phyloP scores from a whole-genome alignment of 1,140 invertebrate species.

The Uloborus diversus region DNA sequence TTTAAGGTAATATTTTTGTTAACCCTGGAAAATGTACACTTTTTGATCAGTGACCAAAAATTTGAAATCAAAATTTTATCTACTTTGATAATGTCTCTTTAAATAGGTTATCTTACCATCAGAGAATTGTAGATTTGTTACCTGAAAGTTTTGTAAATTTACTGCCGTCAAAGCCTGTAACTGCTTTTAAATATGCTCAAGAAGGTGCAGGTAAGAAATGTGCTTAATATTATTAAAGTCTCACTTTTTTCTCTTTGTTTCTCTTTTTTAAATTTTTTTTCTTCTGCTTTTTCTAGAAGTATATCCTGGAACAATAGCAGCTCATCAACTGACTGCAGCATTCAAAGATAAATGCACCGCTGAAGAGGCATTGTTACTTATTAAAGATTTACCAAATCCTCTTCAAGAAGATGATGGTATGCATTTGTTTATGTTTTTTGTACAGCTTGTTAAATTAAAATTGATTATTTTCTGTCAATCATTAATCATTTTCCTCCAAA shows the following conservation, averaged over 20 bases:
- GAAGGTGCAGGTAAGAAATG: slow-evolving; percentile 68
- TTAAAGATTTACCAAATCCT: slow-evolving; percentile 76
- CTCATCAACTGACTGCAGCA: slow-evolving; percentile 83
- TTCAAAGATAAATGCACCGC: slow-evolving; percentile 88
- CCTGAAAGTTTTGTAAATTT: slow-evolving; percentile 86
- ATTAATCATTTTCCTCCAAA: not conserved
- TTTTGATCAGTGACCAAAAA: not conserved
- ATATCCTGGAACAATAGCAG: slow-evolving; percentile 82
- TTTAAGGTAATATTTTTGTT: slow-evolving; percentile 73
- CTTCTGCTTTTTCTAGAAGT: slow-evolving; percentile 69
- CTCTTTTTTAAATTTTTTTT: not conserved
- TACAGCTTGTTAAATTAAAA: not conserved
- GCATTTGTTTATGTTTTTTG: slow-evolving; percentile 1
- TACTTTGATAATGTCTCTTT: slow-evolving; percentile 21
- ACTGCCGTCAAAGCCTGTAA: slow-evolving; percentile 75
- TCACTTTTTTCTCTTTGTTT: not conserved
- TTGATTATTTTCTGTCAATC: not conserved
- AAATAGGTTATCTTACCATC: slow-evolving; percentile 91
- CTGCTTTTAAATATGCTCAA: slow-evolving; percentile 68
- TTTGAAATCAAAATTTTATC: not conserved
- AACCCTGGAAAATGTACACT: not conserved
- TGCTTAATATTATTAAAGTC: not conserved
- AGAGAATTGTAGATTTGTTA: slow-evolving; percentile 90
- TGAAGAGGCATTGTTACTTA: slow-evolving; percentile 88
- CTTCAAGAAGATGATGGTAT: slow-evolving; percentile 56